Percentiles rank a stretch among this genome's conserved stretches.
Conservation (phyloP, 2,888 invertebrate species). For the Parasteatoda lunata region DNA sequence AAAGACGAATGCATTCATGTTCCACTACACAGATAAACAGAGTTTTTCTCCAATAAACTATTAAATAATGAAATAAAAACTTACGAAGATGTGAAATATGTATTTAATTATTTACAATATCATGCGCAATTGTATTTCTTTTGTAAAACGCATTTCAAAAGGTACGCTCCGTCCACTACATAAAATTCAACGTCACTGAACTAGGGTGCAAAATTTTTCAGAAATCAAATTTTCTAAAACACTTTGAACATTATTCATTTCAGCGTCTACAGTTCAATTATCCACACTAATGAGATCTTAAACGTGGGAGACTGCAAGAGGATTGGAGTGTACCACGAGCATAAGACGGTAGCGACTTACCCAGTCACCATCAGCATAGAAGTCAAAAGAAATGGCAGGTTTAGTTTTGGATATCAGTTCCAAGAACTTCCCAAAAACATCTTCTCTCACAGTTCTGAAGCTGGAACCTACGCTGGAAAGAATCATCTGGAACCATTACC, state of each 20-base stretch:
- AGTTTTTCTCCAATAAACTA: too few relatives aligned
- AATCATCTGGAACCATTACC: not conserved
- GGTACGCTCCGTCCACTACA: too few relatives aligned
- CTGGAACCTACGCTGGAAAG: slow-evolving; percentile 33
- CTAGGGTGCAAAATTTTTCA: not conserved
- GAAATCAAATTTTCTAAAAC: not conserved
- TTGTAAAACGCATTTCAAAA: too few relatives aligned
- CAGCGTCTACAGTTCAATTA: slow-evolving; percentile 23
- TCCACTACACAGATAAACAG: too few relatives aligned
- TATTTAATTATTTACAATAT: too few relatives aligned
- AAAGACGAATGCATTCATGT: too few relatives aligned
- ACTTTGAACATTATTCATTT: not conserved
- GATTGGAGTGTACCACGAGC: slow-evolving; percentile 32
- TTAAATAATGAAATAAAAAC: too few relatives aligned
- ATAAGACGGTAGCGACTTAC: not conserved
- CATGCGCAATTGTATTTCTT: too few relatives aligned
- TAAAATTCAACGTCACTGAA: not conserved
- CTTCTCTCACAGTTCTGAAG: slow-evolving; percentile 7
- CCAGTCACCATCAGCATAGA: slow-evolving; percentile 19
- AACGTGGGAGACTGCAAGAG: slow-evolving; percentile 22
- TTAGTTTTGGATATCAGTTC: slow-evolving; percentile 14
- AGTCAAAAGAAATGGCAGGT: not conserved
- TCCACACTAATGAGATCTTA: slow-evolving; percentile 15
- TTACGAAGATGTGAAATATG: too few relatives aligned
- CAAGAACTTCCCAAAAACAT: slow-evolving; percentile 13